Evolutionary conservation across 2,797 vertebrate genomes (phyloP).

Genomic region (Pelochelys cantorii): DNA sequence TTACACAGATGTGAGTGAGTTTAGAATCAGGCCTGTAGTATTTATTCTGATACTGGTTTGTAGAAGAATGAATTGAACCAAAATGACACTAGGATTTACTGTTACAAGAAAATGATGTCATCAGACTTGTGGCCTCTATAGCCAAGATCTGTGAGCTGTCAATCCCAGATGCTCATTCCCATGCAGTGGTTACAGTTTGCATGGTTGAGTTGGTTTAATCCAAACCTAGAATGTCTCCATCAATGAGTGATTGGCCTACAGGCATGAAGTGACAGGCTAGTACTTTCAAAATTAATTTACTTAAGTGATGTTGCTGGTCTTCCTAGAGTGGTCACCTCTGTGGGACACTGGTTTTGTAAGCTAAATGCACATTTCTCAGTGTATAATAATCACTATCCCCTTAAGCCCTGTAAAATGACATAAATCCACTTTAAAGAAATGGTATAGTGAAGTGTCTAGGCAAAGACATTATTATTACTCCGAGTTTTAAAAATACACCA

Average conservation of each 20-base stretch:
- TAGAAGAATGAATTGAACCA: constrained; percentile 52
- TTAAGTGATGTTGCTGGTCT: constrained; percentile 88
- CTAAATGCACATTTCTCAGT: constrained; percentile 87
- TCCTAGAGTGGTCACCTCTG: constrained; percentile 81
- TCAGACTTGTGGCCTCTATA: constrained; percentile 83
- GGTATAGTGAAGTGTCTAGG: constrained; percentile 36
- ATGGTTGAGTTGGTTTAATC: constrained; percentile 93
- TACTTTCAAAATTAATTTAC: constrained; percentile 95
- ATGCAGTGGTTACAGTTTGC: constrained; percentile 85
- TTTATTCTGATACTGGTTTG: constrained; percentile 57
- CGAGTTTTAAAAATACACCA: constrained; percentile 12
- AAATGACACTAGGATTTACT: constrained; percentile 74
- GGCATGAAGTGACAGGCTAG: constrained; percentile 91
- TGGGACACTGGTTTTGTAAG: constrained; percentile 82
- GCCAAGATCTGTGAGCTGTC: constrained; percentile 87
- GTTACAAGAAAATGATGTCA: constrained; percentile 82
- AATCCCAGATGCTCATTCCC: constrained; percentile 87
- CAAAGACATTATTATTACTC: background rate
- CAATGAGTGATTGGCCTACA: constrained; percentile 85
- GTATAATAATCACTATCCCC: constrained; percentile 80
- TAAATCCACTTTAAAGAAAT: constrained; percentile 63
- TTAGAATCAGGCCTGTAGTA: background rate
- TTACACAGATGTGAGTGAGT: constrained; percentile 14
- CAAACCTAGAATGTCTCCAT: constrained; percentile 81
- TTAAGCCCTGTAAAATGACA: constrained; percentile 60